Base-by-base conservation (phyloP, 2,888 invertebrate species). In the Lasioglossum morio region DNA sequence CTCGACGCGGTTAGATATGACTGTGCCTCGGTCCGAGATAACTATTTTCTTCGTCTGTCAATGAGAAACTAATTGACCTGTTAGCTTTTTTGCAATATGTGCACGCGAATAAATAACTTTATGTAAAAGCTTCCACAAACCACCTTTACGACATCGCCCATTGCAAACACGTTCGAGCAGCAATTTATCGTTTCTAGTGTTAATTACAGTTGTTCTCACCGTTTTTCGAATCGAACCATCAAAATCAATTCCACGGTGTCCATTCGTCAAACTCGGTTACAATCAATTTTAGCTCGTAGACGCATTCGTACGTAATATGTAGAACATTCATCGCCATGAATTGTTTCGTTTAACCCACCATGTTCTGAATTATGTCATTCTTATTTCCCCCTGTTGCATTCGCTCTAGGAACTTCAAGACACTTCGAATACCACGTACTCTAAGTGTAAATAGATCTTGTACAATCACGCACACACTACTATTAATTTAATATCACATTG, bases 261-360 rank as follows among this genome's bases (percentile, higher is more conserved):
- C 23, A 27, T 69, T 57, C 46, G 46, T 69, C 27, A 27, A 23
- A 70, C 37, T 46, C 81, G n/a, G 63, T 81, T 63, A 19, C n/a
- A 46, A 14, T 30, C 75, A 43, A 37, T 83, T 81, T 81, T 40
- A 27, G 60, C 43, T 70, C 72, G 37, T 78, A 19, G 30, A 43
- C 37, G 72, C 48, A 40, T 23, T 37, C 34, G 34, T 37, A 69
- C 34, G 23, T 4, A 34, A 30, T 69, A 69, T 10, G 23, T 34
- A 37, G 23, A 66, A 30, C 30, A 37, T 69, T 69, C 69, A 37
- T 23, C 23, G 1, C 34, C 30, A 34, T 1, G 37, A 69, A 69
- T 37, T 69, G 37, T 69, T 69, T 37, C 69, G 37, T 69, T 37
- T 69, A 23, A 69, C 10, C 37, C 34, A 37, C 69, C 4, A 23